Evolutionary conservation across 2,888 invertebrate genomes (phyloP), one percentile per base, ranked within the genome.

Genomic region (Nomada hirtipes): DNA sequence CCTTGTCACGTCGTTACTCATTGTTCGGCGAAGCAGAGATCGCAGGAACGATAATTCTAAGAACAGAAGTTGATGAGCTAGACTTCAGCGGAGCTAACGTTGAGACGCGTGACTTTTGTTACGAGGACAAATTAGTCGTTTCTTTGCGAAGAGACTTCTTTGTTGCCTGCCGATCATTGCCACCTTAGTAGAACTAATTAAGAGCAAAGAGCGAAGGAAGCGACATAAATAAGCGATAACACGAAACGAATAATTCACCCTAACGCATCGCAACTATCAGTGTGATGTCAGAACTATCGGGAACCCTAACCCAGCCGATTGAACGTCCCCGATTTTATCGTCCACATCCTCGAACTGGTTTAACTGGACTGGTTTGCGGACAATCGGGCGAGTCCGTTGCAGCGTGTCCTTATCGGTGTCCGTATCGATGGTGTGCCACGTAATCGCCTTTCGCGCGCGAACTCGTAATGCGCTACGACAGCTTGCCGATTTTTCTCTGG

Each of bases 391-490:
- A 50, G 64, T 64, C 26, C 3, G n/a, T 64, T 64, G 47, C 11
- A 64, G 3, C 26, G 50, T 64, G 47, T 64, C 13, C 64, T 64
- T n/a, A 50, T 13, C 64, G 67, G 20, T 36, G 52, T 53, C 36
- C 67, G 29, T 7, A 20, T 53, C 36, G 67, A 53, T 52, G 67
- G 9, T 9, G 47, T 52, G 67, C 36, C 52, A 53, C 67, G 52
- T 55, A 72, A 72, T 72, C 72, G 29, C 73, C 57, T 57, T 73
- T 57, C 64, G 64, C 65, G 65, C 7, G 4, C 18, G 29, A 36
- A 47, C 73, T 44, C 57, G 47, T 57, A 65, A 73, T 29, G 53
- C 52, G 53, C 36, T 52, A 15, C 53, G 63, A 44, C 73, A 29
- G 11, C 15, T 15, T 11, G 26, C 4, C 7, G 11, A 73, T 50